phyloP scores from a whole-genome alignment of 2,888 invertebrate species.

The Bhutanitis thaidina region DNA sequence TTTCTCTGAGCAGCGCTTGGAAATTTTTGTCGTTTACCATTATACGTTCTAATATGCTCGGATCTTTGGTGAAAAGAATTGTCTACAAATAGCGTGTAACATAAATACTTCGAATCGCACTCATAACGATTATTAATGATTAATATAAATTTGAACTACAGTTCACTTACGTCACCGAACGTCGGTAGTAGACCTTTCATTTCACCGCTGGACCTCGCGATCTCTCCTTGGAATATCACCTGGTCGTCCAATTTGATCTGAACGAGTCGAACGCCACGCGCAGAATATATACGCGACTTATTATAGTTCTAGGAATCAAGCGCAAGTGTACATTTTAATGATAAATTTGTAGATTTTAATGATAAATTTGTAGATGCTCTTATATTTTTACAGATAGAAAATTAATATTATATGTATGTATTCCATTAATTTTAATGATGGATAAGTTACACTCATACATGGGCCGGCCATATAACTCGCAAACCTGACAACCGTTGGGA shows the following conservation, averaged over 20 bases:
- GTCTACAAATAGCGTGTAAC: constrained; percentile 76
- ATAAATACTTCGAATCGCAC: too few species aligned
- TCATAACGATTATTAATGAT: too few species aligned
- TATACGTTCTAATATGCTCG: constrained; percentile 81
- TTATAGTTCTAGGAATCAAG: constrained; percentile 87
- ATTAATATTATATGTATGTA: neutral
- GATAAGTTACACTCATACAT: too few species aligned
- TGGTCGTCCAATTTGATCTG: constrained; percentile 84
- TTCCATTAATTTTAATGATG: too few species aligned
- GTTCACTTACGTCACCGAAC: constrained; percentile 83
- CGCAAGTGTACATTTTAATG: too few species aligned
- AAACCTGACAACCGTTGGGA: too few species aligned
- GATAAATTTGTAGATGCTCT: too few species aligned
- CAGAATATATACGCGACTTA: constrained; percentile 91
- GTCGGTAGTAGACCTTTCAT: constrained; percentile 84
- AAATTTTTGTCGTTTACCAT: constrained; percentile 63
- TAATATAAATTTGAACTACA: too few species aligned
- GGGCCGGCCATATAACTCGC: too few species aligned
- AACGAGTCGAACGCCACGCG: constrained; percentile 86
- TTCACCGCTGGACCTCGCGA: constrained; percentile 88
- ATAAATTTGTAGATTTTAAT: too few species aligned
- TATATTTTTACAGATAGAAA: too few species aligned
- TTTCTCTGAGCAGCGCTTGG: constrained; percentile 61
- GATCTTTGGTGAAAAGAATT: constrained; percentile 90
- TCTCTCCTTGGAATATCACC: constrained; percentile 89